Evolutionary conservation across 1,140 invertebrate genomes (phyloP).

Genomic region (Zaprionus vittiger): DNA sequence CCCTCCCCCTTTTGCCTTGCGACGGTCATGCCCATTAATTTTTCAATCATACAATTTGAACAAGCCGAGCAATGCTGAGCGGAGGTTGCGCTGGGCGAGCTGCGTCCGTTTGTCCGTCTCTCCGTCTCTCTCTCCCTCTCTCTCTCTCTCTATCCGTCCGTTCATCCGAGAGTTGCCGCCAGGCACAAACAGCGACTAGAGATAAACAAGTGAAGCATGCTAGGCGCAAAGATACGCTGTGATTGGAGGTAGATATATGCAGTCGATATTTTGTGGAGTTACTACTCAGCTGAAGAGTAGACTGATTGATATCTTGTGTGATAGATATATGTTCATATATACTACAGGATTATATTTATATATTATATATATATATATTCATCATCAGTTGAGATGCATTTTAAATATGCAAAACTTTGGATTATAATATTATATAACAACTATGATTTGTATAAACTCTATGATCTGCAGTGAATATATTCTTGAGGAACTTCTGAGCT

Average conservation of each 20-base stretch:
- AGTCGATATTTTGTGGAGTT: background rate
- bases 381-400: too few relatives aligned
- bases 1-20: background rate
- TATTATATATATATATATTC: too few relatives aligned
- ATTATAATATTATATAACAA: too few relatives aligned
- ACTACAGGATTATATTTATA: too few relatives aligned
- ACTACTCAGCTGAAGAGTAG: too few relatives aligned
- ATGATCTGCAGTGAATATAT: too few relatives aligned
- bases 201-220: background rate
- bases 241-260: background rate
- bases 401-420: too few relatives aligned
- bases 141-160: background rate
- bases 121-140: too few relatives aligned
- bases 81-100: constrained; percentile 11
- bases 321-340: too few relatives aligned
- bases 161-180: constrained; percentile 28
- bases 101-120: background rate
- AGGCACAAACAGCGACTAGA: constrained; percentile 27
- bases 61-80: constrained; percentile 33
- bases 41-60: constrained; percentile 78
- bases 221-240: background rate
- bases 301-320: too few relatives aligned
- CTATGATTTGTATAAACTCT: too few relatives aligned
- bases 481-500: too few relatives aligned
- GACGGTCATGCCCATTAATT: constrained; percentile 65